These are phyloP conservation scores for Sitta carolinensis DNA, from an alignment of 2,797 vertebrate genomes.

Conservation along the genomic window DNA sequence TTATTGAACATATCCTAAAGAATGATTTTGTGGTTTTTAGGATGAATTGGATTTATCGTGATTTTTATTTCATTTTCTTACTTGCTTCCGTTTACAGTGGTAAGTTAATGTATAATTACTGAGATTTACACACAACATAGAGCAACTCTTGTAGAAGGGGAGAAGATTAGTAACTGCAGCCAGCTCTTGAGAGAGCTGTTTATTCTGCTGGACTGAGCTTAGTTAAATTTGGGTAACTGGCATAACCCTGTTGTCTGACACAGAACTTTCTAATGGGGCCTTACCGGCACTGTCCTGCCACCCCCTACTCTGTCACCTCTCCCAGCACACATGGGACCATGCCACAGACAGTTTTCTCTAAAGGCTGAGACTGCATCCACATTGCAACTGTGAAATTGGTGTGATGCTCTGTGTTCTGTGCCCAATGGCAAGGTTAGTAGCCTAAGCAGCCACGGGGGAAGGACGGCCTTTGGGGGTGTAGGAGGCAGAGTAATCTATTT, in stretches of 20 bases:
- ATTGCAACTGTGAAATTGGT: accelerated
- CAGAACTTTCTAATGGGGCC: neutral
- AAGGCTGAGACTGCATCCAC: neutral
- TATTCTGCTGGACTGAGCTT: neutral
- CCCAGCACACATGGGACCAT: accelerated
- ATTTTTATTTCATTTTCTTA: conserved; percentile 54
- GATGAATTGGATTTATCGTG: conserved; percentile 69
- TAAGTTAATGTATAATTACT: conserved; percentile 58
- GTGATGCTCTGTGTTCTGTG: neutral
- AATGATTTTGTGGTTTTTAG: conserved; percentile 64
- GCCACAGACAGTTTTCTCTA: accelerated
- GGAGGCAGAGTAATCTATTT: neutral
- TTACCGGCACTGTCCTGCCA: neutral
- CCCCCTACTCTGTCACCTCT: accelerated
- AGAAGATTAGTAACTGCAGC: neutral
- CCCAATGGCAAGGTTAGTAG: neutral
- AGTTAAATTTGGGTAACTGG: neutral
- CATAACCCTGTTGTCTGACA: neutral
- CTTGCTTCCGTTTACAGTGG: conserved; percentile 67
- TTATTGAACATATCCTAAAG: neutral
- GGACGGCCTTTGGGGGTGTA: neutral
- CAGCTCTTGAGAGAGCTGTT: neutral
- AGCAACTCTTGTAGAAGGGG: neutral
- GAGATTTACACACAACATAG: neutral
- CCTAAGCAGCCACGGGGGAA: neutral